Evolutionary conservation across 2,888 invertebrate genomes (phyloP).

Genomic region (Schrankia costaestrigalis): DNA sequence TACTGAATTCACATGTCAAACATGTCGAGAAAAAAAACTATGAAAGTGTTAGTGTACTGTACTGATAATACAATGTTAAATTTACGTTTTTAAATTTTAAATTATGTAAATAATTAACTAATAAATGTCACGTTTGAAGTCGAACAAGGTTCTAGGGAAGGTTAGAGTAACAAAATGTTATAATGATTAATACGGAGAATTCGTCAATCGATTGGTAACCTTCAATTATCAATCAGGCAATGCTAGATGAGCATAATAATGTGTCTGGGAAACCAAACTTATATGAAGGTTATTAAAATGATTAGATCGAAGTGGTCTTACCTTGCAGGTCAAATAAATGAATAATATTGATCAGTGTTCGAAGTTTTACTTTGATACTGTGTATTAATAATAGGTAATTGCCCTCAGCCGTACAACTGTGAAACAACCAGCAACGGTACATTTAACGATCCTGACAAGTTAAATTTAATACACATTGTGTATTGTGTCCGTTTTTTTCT

Average conservation of each 20-base stretch:
- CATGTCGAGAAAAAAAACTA: no score
- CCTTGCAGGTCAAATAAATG: constrained; percentile 3
- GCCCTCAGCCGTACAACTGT: background rate
- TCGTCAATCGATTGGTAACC: constrained; percentile 22
- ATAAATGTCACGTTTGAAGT: constrained; percentile 28
- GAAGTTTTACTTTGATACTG: constrained; percentile 2
- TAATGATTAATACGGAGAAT: constrained; percentile 24
- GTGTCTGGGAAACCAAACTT: constrained; percentile 14
- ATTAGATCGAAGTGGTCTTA: background rate
- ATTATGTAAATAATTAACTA: constrained; percentile 26
- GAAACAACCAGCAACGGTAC: constrained; percentile 30
- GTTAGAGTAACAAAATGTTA: constrained; percentile 29
- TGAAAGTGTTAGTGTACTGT: no score
- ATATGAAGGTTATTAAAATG: constrained; percentile 12
- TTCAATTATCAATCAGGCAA: constrained; percentile 32
- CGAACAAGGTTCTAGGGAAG: constrained; percentile 34
- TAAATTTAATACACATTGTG: constrained; percentile 22
- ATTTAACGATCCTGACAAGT: constrained; percentile 24
- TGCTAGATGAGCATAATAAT: constrained; percentile 26
- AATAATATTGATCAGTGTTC: constrained; percentile 6
- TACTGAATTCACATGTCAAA: constrained; percentile 19
- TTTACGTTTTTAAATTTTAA: constrained; percentile 1
- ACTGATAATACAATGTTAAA: no score
- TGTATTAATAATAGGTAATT: background rate
- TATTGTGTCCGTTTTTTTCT: no score